These are phyloP conservation scores for Lasaia peninsularis DNA, from an alignment of 1,140 invertebrate genomes.

Conservation along the genomic window DNA sequence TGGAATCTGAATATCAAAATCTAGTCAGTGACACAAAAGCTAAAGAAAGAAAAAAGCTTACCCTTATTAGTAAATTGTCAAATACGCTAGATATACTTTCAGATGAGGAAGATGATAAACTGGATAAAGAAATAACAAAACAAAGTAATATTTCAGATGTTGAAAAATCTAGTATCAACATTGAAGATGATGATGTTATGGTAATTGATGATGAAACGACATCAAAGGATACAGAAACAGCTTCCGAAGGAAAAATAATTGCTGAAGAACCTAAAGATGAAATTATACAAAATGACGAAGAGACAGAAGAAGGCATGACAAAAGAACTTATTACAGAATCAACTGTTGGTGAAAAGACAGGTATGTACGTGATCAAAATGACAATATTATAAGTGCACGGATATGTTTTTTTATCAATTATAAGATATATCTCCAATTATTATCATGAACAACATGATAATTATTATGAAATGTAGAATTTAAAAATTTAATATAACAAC, in stretches of 20 bases:
- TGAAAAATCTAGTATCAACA: conserved; percentile 20
- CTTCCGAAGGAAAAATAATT: not conserved
- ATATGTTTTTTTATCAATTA: no score
- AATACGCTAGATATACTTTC: conserved; percentile 62
- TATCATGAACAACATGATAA: no score
- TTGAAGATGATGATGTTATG: conserved; percentile 26
- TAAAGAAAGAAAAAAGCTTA: conserved; percentile 24
- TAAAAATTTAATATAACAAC: no score
- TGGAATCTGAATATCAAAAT: not conserved
- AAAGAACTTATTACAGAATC: conserved; percentile 7
- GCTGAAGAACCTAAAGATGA: conserved; percentile 10
- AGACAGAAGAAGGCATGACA: conserved; percentile 9
- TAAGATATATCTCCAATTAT: no score
- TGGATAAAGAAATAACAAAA: conserved; percentile 42
- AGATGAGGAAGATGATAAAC: conserved; percentile 53
- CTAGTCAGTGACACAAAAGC: not conserved
- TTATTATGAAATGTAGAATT: no score
- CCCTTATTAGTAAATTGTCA: conserved; percentile 45
- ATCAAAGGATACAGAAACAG: not conserved
- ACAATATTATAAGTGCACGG: no score
- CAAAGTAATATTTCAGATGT: conserved; percentile 21
- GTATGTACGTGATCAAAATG: not conserved
- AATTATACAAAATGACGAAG: conserved; percentile 2
- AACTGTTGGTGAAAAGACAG: not conserved
- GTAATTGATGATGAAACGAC: conserved; percentile 18